Evolutionary conservation across 1,140 invertebrate species (phyloP).

Genomic region (Tribolium madens): DNA sequence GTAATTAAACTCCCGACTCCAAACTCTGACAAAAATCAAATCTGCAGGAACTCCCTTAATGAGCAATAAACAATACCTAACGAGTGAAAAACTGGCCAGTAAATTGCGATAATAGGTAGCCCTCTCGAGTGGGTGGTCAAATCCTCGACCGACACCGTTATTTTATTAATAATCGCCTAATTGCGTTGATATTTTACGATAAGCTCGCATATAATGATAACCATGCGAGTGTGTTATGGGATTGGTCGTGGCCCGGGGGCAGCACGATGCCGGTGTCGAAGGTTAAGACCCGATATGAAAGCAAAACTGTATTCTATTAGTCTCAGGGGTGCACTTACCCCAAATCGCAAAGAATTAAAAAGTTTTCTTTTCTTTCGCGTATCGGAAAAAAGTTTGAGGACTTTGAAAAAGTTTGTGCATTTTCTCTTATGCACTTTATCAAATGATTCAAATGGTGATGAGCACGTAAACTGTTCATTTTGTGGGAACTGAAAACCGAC

Average conservation of each 20-base stretch:
- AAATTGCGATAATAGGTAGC: neutral
- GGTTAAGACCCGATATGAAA: constrained; percentile 31
- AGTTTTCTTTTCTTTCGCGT: constrained; percentile 10
- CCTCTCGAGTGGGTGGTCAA: neutral
- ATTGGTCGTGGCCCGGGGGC: constrained; percentile 2
- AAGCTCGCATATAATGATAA: constrained; percentile 4
- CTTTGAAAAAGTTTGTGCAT: neutral
- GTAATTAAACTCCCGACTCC: neutral
- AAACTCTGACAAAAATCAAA: neutral
- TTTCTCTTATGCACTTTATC: neutral
- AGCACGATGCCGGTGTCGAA: constrained; percentile 25
- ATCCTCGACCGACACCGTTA: neutral
- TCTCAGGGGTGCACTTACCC: constrained; percentile 26
- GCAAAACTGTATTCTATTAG: constrained; percentile 33
- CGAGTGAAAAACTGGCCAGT: too few species aligned
- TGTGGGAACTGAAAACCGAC: constrained; percentile 33
- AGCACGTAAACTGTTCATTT: constrained; percentile 37
- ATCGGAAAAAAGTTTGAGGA: neutral
- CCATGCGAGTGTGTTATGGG: constrained; percentile 15
- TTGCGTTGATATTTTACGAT: constrained; percentile 3
- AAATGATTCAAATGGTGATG: constrained; percentile 32
- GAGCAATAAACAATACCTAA: too few species aligned
- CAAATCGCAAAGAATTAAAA: constrained; percentile 21
- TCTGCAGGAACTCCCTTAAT: neutral
- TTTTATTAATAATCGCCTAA: constrained; percentile 10